Evolutionary conservation across 2,888 invertebrate genomes (phyloP).

Genomic region (Thereva nobilitata): DNA sequence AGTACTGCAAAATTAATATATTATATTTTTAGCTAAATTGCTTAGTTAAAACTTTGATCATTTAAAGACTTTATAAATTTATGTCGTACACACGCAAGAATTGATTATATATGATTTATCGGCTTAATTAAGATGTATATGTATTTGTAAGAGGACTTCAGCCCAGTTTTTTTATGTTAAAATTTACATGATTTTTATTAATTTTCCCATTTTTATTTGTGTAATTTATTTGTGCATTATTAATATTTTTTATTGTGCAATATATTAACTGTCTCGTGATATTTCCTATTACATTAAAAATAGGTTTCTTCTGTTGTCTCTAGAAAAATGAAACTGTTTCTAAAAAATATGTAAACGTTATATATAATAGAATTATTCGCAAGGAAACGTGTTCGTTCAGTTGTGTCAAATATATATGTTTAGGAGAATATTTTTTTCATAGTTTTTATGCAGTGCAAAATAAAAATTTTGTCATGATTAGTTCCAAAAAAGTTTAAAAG

Average conservation of each 20-base stretch:
- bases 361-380: not conserved
- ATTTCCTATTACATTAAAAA: no score
- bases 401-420: not conserved
- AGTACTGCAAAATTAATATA: no score
- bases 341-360: not conserved
- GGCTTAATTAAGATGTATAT: no score
- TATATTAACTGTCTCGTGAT: not conserved
- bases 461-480: constrained; percentile 3
- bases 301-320: no score
- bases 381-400: not conserved
- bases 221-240: constrained; percentile 9
- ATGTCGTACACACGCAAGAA: not conserved
- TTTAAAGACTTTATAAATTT: not conserved
- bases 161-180: no score
- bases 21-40: no score
- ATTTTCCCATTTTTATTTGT: not conserved
- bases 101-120: no score
- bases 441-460: constrained; percentile 11
- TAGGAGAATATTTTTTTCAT: not conserved
- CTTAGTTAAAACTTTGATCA: not conserved
- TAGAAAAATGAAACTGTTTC: no score
- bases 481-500: constrained; percentile 1
- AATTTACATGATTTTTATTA: no score
- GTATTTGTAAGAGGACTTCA: no score
- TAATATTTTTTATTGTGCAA: constrained; percentile 19